These are phyloP conservation scores for Nesoenas mayeri DNA, from an alignment of 2,113 vertebrate species.

Conservation along the genomic window DNA sequence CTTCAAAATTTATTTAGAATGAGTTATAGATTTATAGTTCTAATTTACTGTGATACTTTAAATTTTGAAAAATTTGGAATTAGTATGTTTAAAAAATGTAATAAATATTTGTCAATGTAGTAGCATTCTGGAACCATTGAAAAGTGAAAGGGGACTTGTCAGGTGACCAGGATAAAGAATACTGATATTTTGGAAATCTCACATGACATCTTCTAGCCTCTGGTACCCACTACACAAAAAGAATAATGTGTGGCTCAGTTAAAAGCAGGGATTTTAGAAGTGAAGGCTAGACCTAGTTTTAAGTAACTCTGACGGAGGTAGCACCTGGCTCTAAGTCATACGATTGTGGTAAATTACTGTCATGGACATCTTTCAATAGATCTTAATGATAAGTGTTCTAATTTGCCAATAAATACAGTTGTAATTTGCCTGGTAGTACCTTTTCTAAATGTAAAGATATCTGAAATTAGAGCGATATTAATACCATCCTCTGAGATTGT, in stretches of 20 bases:
- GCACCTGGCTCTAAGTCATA: neutral
- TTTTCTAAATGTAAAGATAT: neutral
- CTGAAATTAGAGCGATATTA: neutral
- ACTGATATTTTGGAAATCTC: neutral
- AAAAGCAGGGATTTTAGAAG: neutral
- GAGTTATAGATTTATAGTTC: neutral
- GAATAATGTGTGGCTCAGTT: neutral
- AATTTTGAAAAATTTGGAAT: neutral
- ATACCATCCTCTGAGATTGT: neutral
- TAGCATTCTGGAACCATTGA: neutral
- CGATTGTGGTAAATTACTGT: neutral
- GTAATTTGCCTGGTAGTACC: neutral
- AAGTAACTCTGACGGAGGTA: neutral
- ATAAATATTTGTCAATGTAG: neutral
- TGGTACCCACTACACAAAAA: neutral
- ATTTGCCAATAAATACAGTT: neutral
- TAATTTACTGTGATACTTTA: neutral
- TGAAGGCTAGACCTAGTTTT: neutral
- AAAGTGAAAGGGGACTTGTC: neutral
- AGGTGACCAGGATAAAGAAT: neutral
- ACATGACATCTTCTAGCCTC: neutral
- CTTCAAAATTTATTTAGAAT: neutral
- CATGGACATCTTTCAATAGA: neutral
- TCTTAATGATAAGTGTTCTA: neutral
- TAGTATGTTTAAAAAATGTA: neutral